A percentile compares a stretch with the other conserved stretches of the same genome.
Evolutionary conservation across 2,888 invertebrate genomes (phyloP).

Genomic region (Thysanoteuthis rhombus): DNA sequence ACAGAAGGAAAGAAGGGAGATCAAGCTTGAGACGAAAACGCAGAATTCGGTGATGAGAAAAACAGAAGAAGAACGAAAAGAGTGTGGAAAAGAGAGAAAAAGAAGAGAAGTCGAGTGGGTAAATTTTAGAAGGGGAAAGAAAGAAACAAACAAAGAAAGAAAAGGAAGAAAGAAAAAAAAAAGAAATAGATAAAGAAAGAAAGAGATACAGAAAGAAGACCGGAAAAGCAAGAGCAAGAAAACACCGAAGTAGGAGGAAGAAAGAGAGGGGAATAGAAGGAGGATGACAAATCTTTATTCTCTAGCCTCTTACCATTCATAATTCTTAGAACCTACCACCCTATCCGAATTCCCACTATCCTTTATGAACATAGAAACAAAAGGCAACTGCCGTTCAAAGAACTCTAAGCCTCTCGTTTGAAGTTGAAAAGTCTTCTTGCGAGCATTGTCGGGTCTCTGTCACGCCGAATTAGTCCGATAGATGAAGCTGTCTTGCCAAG

Average conservation of each 20-base stretch:
- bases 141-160: accelerated
- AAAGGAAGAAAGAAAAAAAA: neutral
- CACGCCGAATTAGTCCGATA: constrained; percentile 12
- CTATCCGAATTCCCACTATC: neutral
- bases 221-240: no score
- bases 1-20: no score
- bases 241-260: neutral
- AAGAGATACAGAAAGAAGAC: neutral
- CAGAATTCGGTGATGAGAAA: no score
- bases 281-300: no score
- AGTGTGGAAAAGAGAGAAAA: neutral
- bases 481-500: neutral
- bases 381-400: neutral
- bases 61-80: no score
- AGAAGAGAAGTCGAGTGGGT: no score
- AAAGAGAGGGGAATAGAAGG: neutral
- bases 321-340: neutral
- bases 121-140: neutral
- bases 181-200: neutral
- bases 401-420: neutral
- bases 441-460: neutral
- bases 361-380: neutral
- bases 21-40: no score
- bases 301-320: neutral
- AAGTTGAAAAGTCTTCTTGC: neutral